phyloP scores from a whole-genome alignment of 2,113 vertebrate genomes.

The Uria aalge region DNA sequence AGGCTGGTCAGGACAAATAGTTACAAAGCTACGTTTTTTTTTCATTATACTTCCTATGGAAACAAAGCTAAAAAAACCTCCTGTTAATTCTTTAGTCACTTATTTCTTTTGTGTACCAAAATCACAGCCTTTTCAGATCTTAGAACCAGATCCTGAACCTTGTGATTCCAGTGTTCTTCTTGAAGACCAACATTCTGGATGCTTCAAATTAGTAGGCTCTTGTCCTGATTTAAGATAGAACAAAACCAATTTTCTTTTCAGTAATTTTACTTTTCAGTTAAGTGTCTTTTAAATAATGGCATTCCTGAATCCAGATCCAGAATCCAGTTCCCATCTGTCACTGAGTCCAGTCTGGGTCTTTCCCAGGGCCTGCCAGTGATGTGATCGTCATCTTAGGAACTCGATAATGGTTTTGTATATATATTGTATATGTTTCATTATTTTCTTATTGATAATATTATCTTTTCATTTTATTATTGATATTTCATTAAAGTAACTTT shows the following conservation, averaged over 20 bases:
- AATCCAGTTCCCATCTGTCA: not conserved
- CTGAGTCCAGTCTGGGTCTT: not conserved
- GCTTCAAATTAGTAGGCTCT: not conserved
- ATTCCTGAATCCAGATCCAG: no score
- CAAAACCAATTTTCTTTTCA: no score
- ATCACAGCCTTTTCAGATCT: not conserved
- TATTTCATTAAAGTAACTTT: not conserved
- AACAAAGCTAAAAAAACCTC: not conserved
- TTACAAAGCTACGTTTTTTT: not conserved
- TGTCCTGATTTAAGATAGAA: no score
- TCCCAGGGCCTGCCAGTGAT: not conserved
- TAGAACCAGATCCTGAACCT: not conserved
- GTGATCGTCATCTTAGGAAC: not conserved
- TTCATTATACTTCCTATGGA: not conserved
- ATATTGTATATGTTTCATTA: not conserved
- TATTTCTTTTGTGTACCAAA: not conserved
- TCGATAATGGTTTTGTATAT: not conserved
- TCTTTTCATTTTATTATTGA: not conserved
- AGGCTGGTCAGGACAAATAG: not conserved
- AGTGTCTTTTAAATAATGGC: no score
- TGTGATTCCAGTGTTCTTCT: not conserved
- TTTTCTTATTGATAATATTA: not conserved
- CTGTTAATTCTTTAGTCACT: not conserved
- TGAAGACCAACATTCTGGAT: not conserved
- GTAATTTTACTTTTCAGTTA: no score